These are phyloP conservation scores for Chrysolina oricalcia DNA, from an alignment of 2,888 invertebrate species.

Conservation along the genomic window DNA sequence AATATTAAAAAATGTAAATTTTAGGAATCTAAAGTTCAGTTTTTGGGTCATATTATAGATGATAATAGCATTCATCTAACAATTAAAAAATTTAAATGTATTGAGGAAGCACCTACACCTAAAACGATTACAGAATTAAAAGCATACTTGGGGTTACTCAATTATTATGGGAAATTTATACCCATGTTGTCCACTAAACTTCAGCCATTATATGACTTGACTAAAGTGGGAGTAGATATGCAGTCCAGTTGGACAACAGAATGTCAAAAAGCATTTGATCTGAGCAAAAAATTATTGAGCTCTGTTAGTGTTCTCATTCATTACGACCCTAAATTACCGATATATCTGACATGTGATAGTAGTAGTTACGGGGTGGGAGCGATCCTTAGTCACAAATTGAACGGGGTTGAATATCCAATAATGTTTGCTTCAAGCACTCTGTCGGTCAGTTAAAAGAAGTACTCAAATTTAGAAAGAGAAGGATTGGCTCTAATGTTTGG, in stretches of 20 bases:
- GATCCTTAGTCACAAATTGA: too few relatives aligned
- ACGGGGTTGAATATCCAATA: too few relatives aligned
- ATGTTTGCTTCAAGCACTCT: too few relatives aligned
- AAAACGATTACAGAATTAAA: constrained; percentile 46
- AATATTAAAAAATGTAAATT: constrained; percentile 21
- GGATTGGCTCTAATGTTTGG: background rate
- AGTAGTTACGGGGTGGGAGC: too few relatives aligned
- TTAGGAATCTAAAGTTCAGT: constrained; percentile 11
- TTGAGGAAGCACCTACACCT: constrained; percentile 43
- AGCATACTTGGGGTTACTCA: constrained; percentile 48
- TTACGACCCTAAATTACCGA: too few relatives aligned
- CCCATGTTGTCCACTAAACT: constrained; percentile 50
- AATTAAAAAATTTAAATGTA: constrained; percentile 41
- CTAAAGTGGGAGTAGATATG: background rate
- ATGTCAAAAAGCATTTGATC: constrained; percentile 17
- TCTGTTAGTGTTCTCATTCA: constrained; percentile 15
- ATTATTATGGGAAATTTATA: constrained; percentile 53
- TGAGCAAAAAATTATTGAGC: constrained; percentile 7
- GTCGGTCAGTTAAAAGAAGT: too few relatives aligned
- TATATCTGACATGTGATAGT: too few relatives aligned
- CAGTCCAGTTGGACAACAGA: constrained; percentile 16
- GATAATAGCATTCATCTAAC: constrained; percentile 26
- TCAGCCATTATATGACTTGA: constrained; percentile 24
- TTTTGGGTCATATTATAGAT: constrained; percentile 24
- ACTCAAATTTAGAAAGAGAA: too few relatives aligned